These are phyloP conservation scores for Malurus cyaneus DNA, from an alignment of 2,113 vertebrate genomes.

Conservation along the genomic window DNA sequence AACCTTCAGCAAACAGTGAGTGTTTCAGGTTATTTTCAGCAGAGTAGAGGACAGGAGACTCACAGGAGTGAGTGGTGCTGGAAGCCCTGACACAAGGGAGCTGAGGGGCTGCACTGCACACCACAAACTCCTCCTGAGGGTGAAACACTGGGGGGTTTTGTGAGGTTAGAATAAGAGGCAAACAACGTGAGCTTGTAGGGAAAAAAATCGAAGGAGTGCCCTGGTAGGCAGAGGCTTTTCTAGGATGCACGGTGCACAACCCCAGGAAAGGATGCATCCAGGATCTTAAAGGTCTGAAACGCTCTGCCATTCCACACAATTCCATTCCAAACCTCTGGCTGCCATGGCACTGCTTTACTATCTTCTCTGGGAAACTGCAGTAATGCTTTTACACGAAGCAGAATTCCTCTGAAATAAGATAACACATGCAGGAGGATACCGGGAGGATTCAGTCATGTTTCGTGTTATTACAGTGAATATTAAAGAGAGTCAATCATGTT, in stretches of 20 bases:
- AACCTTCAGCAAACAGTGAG: neutral
- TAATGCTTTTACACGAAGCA: neutral
- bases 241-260: neutral
- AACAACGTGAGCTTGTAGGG: neutral
- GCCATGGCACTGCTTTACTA: neutral
- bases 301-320: neutral
- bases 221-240: neutral
- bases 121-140: neutral
- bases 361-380: neutral
- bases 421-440: neutral
- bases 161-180: neutral
- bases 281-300: neutral
- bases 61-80: neutral
- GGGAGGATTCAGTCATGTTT: neutral
- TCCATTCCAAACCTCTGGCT: neutral
- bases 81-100: neutral
- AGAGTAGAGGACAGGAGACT: neutral
- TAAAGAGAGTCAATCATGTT: slow-evolving; percentile 60
- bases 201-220: neutral
- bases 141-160: neutral
- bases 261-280: neutral
- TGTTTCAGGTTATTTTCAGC: neutral
- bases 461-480: slow-evolving; percentile 48
- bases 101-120: neutral
- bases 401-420: neutral